Base-by-base conservation (phyloP, 2,113 vertebrate genomes). In the Callithrix jacchus region DNA sequence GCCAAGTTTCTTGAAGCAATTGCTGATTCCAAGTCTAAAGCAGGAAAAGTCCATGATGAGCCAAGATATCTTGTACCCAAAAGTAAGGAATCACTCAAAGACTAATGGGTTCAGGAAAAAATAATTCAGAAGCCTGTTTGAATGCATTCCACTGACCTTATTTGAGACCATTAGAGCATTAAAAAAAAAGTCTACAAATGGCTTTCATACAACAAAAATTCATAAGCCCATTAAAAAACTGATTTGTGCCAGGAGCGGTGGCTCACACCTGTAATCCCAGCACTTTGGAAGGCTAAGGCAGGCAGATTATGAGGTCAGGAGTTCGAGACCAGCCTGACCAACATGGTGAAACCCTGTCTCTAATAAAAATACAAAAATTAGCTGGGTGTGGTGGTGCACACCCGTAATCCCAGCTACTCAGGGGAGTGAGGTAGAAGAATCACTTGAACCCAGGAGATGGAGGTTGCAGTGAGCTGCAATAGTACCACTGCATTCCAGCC, bases 121-220 rank as follows among this genome's bases (percentile, higher is more conserved):
- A 32, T 80, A 37, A 95, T 21, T 74, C 66, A 93, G 35, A 5
- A 61, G 18, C 54, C 45, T 87, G 32, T 25, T 45, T 47, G 23
- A 92, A 71, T 37, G 49, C 35, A 58, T 81, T 37, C 73, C 80
- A 86, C 47, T 27, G n/a, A 25, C 73, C 47, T 85, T 79, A 45
- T 42, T 16, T 92, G 52, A 92, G 45, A 93, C 11, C 30, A 86
- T 71, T 21, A 52, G 58, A 89, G 25, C 47, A 86, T 68, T 47
- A 42, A 86, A 94, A 35, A 35, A 95, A 27, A 76, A 45, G 40
- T 76, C 40, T 84, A 0, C 81, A 94, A 96, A 54, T 61, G 9
- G 61, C 1, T 77, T 8, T 76, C 80, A 86, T 66, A 77, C 35
- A 93, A 93, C 49, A 97, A 94, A 91, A 94, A 21, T n/a, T n/a